Evolutionary conservation across 2,888 invertebrate species (phyloP).

Genomic region (Aphidius colemani): DNA sequence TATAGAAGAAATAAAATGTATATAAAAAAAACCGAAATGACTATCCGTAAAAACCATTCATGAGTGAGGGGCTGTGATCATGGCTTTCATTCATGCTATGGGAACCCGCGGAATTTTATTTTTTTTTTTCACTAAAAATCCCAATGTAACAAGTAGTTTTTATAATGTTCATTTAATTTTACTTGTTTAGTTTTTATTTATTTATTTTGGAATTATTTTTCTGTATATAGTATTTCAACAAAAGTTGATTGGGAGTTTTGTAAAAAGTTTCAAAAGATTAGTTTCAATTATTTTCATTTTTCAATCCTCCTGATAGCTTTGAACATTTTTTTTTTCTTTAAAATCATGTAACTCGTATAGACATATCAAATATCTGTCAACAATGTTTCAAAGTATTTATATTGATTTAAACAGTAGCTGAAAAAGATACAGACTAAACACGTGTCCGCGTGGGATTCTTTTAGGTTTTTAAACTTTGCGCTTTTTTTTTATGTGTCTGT

Average conservation of each 20-base stretch:
- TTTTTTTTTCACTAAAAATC: background rate
- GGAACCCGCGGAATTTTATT: conserved; percentile 7
- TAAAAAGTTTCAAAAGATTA: no score
- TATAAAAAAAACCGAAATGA: background rate
- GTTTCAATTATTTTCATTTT: no score
- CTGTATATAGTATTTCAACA: no score
- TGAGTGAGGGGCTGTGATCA: background rate
- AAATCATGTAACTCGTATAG: no score
- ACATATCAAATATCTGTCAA: conserved; percentile 14
- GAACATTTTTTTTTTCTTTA: background rate
- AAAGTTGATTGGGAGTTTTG: no score
- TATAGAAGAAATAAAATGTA: background rate
- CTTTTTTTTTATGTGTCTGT: conserved; percentile 17
- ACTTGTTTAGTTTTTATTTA: background rate
- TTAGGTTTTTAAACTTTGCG: conserved; percentile 28
- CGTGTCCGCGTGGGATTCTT: conserved; percentile 21
- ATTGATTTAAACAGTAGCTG: conserved; percentile 6
- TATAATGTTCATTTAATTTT: no score
- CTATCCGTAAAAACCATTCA: conserved; percentile 28
- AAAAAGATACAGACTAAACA: conserved; percentile 14
- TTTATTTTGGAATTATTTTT: no score
- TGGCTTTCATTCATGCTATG: background rate
- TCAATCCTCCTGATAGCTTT: background rate
- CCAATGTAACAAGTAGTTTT: background rate
- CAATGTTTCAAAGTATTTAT: conserved; percentile 14